Conservation (phyloP, 2,888 invertebrate genomes). For the Drosophila mercatorum region DNA sequence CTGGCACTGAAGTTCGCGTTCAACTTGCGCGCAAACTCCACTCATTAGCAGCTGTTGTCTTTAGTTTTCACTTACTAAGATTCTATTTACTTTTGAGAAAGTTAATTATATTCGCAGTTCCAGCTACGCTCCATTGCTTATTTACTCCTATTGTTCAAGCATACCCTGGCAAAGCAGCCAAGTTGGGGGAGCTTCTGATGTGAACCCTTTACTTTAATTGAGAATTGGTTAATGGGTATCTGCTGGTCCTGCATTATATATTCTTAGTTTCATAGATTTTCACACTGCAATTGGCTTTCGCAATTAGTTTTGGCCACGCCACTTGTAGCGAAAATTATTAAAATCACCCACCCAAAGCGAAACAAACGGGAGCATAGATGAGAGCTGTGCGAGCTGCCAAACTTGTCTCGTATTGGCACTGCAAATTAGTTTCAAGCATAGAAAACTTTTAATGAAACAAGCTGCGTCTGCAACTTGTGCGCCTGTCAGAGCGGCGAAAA, state of each 20-base stretch:
- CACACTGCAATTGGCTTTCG: slow-evolving; percentile 21
- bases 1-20: slow-evolving; percentile 25
- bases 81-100: slow-evolving; percentile 71
- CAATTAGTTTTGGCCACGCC: slow-evolving; percentile 49
- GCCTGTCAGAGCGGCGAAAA: slow-evolving; percentile 1
- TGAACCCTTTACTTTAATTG: too few species aligned
- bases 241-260: background rate
- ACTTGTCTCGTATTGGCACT: slow-evolving; percentile 35
- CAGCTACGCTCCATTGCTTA: slow-evolving; percentile 10
- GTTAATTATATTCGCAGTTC: slow-evolving; percentile 68
- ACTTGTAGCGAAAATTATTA: slow-evolving; percentile 36
- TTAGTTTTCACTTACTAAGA: slow-evolving; percentile 59
- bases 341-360: slow-evolving; percentile 17
- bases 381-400: slow-evolving; percentile 26
- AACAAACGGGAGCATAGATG: slow-evolving; percentile 10
- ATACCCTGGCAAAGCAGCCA: background rate
- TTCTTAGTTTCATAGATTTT: background rate
- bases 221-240: background rate
- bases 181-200: too few species aligned
- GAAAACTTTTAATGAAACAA: slow-evolving; percentile 51
- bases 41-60: slow-evolving; percentile 77
- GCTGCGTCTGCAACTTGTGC: slow-evolving; percentile 8
- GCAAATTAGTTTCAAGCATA: slow-evolving; percentile 54
- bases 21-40: slow-evolving; percentile 51
- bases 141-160: background rate